These are phyloP conservation scores for Spondyliosoma cantharus DNA, from an alignment of 2,797 vertebrate species.

Conservation along the genomic window DNA sequence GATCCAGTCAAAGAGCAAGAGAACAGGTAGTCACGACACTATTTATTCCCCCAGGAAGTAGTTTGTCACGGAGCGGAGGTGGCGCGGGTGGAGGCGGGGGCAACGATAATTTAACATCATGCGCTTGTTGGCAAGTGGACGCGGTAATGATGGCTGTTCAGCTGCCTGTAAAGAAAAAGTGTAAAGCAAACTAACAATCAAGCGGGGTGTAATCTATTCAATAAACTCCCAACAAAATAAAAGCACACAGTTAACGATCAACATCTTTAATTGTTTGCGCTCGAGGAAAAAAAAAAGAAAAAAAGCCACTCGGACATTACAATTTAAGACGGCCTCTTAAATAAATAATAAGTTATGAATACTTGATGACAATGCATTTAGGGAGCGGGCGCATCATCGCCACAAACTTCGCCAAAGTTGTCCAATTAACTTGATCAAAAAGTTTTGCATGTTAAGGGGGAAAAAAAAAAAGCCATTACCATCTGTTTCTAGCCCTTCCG, in stretches of 20 bases:
- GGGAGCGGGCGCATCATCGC: conserved; percentile 62
- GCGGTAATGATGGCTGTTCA: conserved; percentile 34
- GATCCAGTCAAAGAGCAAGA: conserved; percentile 44
- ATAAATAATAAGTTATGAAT: conserved; percentile 75
- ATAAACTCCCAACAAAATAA: conserved; percentile 18
- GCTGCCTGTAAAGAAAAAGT: conserved; percentile 34
- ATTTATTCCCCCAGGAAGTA: conserved; percentile 35
- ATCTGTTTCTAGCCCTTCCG: conserved; percentile 82
- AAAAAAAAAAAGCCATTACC: conserved; percentile 78
- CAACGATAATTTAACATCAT: conserved; percentile 19
- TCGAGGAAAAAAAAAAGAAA: conserved; percentile 36
- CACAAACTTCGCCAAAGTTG: conserved; percentile 80
- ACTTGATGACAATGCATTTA: conserved; percentile 76
- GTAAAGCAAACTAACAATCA: conserved; percentile 8
- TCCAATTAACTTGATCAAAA: conserved; percentile 86
- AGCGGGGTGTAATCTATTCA: conserved; percentile 2
- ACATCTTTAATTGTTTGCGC: conserved; percentile 54
- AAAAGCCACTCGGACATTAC: conserved; percentile 48
- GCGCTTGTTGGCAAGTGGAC: conserved; percentile 39
- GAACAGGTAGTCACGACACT: conserved; percentile 24
- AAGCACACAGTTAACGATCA: conserved; percentile 16
- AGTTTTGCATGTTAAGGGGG: conserved; percentile 77
- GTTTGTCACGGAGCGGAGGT: conserved; percentile 39
- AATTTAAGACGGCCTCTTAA: conserved; percentile 58
- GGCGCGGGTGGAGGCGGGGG: conserved; percentile 11